Base-by-base conservation (phyloP, 2,113 vertebrate genomes). In the Forbesichthys agassizii region DNA sequence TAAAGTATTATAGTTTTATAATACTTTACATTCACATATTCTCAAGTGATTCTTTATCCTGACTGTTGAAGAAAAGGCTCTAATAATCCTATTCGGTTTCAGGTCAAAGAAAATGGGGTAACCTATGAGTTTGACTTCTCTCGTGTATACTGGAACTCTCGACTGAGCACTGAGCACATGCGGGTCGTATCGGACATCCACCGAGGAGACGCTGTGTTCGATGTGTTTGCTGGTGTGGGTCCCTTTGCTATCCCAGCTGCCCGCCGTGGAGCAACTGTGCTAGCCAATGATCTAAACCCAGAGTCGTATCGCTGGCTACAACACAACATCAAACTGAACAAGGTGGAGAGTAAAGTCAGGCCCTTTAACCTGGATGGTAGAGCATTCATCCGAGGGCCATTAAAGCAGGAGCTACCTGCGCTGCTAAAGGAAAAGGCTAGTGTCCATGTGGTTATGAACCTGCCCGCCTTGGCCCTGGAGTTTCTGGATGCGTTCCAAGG, bases 271-370 rank as follows among this genome's bases (percentile, higher is more conserved):
- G 96, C 95, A 73, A 85, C 36, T 0, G 94, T 98, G 0, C 87
- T 95, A 9, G 98, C 98, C 60, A 99, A 99, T 0, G 98, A 99
- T 79, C 95, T 99, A 48, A 99, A 99, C 88, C 98, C 98, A 0
- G 96, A 96, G 36, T 98, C 97, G 14, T 90, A 94, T 87, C 79
- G 73, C 54, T 99, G 97, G 97, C 91, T 99, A 1, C 83, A 94
- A 84, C 96, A 96, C 91, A 99, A 99, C 80, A 93, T 94, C 88
- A 95, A 88, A 68, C 88, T 99, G 42, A 98, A 98, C 91, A 99
- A 96, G 88, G 94, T 97, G 48, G 91, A 93, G 16, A 62, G 71
- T 52, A 95, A 84, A 69, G 89, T 98, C 9, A 83, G 88, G 56
- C 84, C 69, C 0, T 99, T 96, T 77, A 98, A 98, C 83, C 84